Evolutionary conservation across 2,113 vertebrate species (phyloP).

Genomic region (Pseudorhombus dupliciocellatus): DNA sequence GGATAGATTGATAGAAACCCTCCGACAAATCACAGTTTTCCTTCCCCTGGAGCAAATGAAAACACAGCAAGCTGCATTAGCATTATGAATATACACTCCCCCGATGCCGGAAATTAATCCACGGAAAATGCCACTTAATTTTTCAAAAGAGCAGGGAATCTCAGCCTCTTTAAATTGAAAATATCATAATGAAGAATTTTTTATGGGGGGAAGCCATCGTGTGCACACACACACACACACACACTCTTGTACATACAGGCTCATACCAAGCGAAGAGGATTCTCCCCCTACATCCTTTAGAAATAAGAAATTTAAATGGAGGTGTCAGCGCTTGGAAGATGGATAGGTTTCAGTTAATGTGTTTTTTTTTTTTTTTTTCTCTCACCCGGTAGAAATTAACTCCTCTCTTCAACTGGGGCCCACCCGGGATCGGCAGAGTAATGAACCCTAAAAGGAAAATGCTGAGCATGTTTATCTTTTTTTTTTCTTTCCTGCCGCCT

Average conservation of each 20-base stretch:
- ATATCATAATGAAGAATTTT: conserved; percentile 74
- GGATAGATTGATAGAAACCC: conserved; percentile 66
- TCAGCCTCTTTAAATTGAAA: conserved; percentile 69
- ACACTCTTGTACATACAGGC: conserved; percentile 11
- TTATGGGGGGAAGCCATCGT: conserved; percentile 36
- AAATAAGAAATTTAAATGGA: conserved; percentile 81
- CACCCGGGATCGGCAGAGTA: conserved; percentile 73
- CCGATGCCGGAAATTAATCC: conserved; percentile 64
- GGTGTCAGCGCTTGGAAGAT: conserved; percentile 76
- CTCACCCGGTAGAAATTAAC: conserved; percentile 75
- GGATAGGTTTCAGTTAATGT: conserved; percentile 81
- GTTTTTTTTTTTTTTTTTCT: conserved; percentile 78
- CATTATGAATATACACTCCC: conserved; percentile 59
- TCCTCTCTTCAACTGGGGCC: conserved; percentile 69
- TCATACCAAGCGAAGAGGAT: conserved; percentile 49
- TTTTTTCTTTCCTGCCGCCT: conserved; percentile 52
- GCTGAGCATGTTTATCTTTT: conserved; percentile 74
- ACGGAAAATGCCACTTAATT: conserved; percentile 64
- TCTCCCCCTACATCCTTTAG: conserved; percentile 60
- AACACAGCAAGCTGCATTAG: conserved; percentile 59
- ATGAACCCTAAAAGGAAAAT: conserved; percentile 76
- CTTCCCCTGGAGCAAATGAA: conserved; percentile 57
- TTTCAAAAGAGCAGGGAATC: conserved; percentile 64
- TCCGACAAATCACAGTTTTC: conserved; percentile 60
- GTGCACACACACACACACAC: conserved; percentile 15